These are phyloP conservation scores for Morpho deidamia DNA, from an alignment of 2,888 invertebrate genomes.

Conservation along the genomic window DNA sequence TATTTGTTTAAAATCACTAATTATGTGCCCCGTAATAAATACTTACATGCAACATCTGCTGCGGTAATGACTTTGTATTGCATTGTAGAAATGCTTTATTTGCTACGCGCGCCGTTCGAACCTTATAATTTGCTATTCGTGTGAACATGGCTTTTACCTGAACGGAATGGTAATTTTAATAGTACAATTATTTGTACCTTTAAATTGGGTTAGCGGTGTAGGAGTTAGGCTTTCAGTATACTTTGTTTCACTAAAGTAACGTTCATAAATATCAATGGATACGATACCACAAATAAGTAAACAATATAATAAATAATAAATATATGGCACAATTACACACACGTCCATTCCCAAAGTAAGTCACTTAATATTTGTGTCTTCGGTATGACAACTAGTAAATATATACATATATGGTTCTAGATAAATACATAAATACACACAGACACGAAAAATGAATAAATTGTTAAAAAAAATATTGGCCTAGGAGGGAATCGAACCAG, in stretches of 20 bases:
- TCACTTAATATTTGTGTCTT: too few relatives aligned
- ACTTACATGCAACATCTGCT: conserved; percentile 70
- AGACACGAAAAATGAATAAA: too few relatives aligned
- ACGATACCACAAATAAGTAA: too few relatives aligned
- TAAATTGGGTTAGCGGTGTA: conserved; percentile 4
- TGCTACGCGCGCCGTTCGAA: conserved; percentile 43
- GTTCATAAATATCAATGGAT: too few relatives aligned
- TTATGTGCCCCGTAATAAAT: conserved; percentile 69
- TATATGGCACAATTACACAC: too few relatives aligned
- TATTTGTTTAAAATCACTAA: conserved; percentile 75
- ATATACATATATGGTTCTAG: too few relatives aligned
- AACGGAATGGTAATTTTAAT: conserved; percentile 8
- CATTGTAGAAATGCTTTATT: conserved; percentile 61
- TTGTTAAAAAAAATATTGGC: too few relatives aligned
- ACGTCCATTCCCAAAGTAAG: too few relatives aligned
- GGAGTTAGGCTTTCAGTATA: background rate
- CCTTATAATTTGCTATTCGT: conserved; percentile 58
- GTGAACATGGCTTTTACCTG: conserved; percentile 39
- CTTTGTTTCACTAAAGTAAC: background rate
- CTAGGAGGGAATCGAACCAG: too few relatives aligned
- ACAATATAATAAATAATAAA: too few relatives aligned
- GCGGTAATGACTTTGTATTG: conserved; percentile 48
- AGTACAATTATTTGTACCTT: conserved; percentile 6
- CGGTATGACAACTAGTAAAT: too few relatives aligned
- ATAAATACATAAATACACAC: too few relatives aligned